Base-by-base conservation (phyloP, 2,113 vertebrate genomes). In the Lepisosteus oculatus region DNA sequence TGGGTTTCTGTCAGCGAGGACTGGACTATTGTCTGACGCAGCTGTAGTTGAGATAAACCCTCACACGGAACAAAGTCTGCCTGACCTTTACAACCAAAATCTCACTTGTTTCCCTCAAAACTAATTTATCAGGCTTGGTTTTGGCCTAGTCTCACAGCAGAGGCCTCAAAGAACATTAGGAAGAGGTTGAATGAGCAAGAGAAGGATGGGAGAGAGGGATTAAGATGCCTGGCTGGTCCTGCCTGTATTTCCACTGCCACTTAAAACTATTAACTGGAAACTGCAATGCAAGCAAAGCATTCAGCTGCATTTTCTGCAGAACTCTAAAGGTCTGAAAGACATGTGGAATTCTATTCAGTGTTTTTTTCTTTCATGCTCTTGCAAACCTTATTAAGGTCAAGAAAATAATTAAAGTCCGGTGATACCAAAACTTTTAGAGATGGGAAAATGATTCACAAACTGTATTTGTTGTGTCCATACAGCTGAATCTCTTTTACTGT, bases 1-100 rank as follows among this genome's bases (percentile, higher is more conserved):
- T 90, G 92, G 94, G 93, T 97, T 95, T 95, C 95, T 95, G 93
- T 96, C 89, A 90, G 86, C 93, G 92, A 93, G 94, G 85, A 89
- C 93, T 82, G 85, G 80, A 93, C 89, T 93, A 95, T 97, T 99
- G 97, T 98, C 91, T 88, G 81, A 91, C 92, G 79, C 91, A 84
- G 93, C 92, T 90, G 95, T 94, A 87, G 95, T 93, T 82, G 89
- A 96, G 95, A 97, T 97, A 98, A 99, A 97, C 93, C 95, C 92
- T 95, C 91, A 91, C 93, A 95, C 93, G 91, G 95, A 97, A 97
- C 96, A 97, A 96, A 96, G 95, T 95, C 93, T 79, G 83, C 79
- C 86, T 95, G 95, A 97, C 96, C 96, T 97, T 93, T 94, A 95
- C 94, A 96, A 93, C 94, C 90, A 90, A 90, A 90, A 93, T 94